Percentiles rank a stretch among this genome's conserved stretches.
Evolutionary conservation across 37 sponge, comb jelly and placozoan genomes (phyloP).

Genomic region (Tethya wilhelma): DNA sequence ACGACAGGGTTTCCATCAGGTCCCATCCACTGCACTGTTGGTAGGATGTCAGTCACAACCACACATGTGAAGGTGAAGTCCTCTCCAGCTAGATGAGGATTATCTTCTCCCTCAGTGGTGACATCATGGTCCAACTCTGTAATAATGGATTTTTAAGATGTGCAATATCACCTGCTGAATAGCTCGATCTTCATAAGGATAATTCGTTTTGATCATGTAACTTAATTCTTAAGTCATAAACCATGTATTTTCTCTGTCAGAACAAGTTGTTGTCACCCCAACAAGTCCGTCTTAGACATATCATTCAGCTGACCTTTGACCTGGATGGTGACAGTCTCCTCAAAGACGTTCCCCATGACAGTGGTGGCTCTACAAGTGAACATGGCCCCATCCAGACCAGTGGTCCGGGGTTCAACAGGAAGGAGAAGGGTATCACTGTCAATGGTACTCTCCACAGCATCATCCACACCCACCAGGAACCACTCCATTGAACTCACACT

Average conservation of each 20-base stretch:
- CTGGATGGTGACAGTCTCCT: constrained; percentile 4
- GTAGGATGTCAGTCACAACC: background rate
- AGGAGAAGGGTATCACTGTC: background rate
- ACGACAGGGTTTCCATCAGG: background rate
- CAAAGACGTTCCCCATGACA: background rate
- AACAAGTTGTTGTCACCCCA: background rate
- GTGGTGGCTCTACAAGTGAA: constrained; percentile 14
- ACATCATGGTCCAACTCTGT: background rate
- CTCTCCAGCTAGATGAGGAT: background rate
- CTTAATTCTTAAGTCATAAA: too few species aligned
- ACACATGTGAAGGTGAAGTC: constrained; percentile 6
- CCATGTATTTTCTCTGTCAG: background rate
- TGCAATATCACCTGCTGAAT: background rate
- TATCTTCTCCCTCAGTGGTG: background rate
- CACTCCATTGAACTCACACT: background rate
- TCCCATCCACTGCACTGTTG: constrained; percentile 8
- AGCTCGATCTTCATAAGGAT: background rate
- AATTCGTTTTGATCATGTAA: too few species aligned
- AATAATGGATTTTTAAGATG: background rate
- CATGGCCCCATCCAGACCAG: constrained; percentile 20
- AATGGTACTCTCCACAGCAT: background rate
- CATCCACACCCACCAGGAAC: constrained; percentile 1
- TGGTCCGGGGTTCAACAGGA: background rate
- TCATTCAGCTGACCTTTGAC: constrained; percentile 6
- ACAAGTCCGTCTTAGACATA: background rate